Evolutionary conservation across 2,797 vertebrate species (phyloP).

Genomic region (Alauda arvensis): DNA sequence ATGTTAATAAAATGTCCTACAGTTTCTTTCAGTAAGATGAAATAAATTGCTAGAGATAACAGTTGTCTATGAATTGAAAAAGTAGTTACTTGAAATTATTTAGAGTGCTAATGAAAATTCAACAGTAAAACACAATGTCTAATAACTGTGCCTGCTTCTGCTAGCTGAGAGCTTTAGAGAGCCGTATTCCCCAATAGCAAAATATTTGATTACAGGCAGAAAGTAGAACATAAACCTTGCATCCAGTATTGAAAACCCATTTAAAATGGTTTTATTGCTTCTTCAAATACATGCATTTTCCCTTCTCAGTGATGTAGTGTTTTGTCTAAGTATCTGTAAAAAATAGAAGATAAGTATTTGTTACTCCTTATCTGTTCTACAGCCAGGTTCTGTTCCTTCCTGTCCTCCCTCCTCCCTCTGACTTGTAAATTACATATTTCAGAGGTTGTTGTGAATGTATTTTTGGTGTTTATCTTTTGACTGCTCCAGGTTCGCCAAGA

Average conservation of each 20-base stretch:
- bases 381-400: neutral
- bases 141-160: neutral
- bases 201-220: neutral
- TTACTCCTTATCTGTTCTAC: neutral
- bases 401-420: neutral
- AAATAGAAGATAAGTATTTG: neutral
- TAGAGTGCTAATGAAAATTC: neutral
- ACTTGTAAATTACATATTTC: neutral
- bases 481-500: conserved; percentile 82
- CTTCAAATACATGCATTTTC: neutral
- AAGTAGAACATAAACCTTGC: neutral
- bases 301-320: neutral
- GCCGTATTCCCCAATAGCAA: neutral
- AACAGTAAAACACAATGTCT: neutral
- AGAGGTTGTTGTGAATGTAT: neutral
- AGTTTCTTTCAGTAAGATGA: neutral
- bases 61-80: neutral
- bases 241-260: neutral
- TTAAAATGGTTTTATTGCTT: neutral
- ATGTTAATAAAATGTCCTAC: neutral
- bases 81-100: neutral
- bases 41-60: neutral
- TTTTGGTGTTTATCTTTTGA: neutral
- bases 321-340: neutral
- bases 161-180: neutral